These are phyloP conservation scores for Pandemis heparana DNA, from an alignment of 2,888 invertebrate genomes.

Conservation along the genomic window DNA sequence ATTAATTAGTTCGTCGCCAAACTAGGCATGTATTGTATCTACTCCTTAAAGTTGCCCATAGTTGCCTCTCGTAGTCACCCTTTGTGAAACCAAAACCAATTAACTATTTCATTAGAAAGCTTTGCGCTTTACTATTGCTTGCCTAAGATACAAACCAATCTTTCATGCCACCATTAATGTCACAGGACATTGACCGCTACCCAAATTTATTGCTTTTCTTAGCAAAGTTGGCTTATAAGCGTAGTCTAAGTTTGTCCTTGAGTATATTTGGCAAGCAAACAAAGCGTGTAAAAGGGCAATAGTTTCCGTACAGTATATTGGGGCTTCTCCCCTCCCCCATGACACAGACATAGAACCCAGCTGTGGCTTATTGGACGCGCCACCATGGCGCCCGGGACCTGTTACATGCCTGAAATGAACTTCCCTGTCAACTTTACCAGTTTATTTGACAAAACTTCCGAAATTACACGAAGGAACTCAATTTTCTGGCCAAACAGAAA, in stretches of 20 bases:
- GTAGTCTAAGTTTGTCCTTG: slow-evolving; percentile 4
- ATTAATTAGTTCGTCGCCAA: too few species aligned
- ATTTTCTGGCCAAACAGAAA: neutral
- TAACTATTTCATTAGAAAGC: too few species aligned
- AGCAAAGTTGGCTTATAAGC: neutral
- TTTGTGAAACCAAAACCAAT: too few species aligned
- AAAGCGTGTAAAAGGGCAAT: slow-evolving; percentile 36
- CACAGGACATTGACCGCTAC: neutral
- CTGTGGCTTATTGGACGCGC: slow-evolving; percentile 29
- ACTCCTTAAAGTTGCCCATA: too few species aligned
- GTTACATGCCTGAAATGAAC: slow-evolving; percentile 12
- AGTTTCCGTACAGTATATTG: slow-evolving; percentile 27
- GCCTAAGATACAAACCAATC: neutral
- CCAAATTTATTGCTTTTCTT: slow-evolving; percentile 1
- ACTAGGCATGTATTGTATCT: too few species aligned
- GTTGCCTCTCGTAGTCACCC: too few species aligned
- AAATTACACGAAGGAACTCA: neutral
- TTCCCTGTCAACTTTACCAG: neutral
- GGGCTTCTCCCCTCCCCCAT: slow-evolving; percentile 26
- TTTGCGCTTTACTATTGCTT: neutral
- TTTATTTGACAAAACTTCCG: neutral
- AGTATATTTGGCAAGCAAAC: slow-evolving; percentile 37
- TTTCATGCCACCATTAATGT: neutral
- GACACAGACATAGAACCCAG: slow-evolving; percentile 28
- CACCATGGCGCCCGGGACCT: slow-evolving; percentile 22